Evolutionary conservation across 2,113 vertebrate species (phyloP), one percentile per base, ranked within the genome.

Genomic region (Odontesthes bonariensis): DNA sequence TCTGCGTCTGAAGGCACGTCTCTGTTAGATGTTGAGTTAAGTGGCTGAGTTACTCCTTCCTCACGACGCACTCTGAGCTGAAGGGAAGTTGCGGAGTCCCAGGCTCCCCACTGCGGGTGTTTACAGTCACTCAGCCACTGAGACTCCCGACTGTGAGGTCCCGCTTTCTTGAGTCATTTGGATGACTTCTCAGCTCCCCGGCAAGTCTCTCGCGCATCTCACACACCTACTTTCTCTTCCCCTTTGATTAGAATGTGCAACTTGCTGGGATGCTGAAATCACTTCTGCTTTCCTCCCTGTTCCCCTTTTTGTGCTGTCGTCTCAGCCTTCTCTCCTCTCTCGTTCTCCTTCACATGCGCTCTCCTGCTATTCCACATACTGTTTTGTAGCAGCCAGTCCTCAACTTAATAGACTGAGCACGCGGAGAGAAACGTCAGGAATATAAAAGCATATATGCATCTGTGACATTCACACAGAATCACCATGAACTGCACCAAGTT

Each of bases 251-350:
- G 22, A 85, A 75, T 59, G 52, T 62, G 75, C 69, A 86, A 84
- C 79, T 84, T 86, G 68, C 61, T 5, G 1, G 22, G 51, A 63
- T 4, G 38, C 58, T 71, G 58, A 84, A 72, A 74, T 84, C 75
- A 82, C 80, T 89, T 89, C 86, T 87, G 85, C 75, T 91, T 90
- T 88, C 60, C 4, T 78, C 77, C 63, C 63, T 38, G 32, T 84
- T 91, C 76, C 87, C 70, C 81, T 79, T 88, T 92, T 89, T 55
- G 20, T 23, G 14, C 13, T 61, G 58, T 38, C 68, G 60, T 79
- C 76, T 86, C 86, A 77, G 73, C 49, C 65, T 81, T 81, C 46
- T 49, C 5, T 47, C 2, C 75, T 60, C 75, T 63, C 74, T 49
- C 19, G 70, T 32, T 56, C 74, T 86, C 77, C 81, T 76, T 58